These are phyloP conservation scores for Andricus grossulariae DNA, from an alignment of 1,140 invertebrate genomes.

Conservation along the genomic window DNA sequence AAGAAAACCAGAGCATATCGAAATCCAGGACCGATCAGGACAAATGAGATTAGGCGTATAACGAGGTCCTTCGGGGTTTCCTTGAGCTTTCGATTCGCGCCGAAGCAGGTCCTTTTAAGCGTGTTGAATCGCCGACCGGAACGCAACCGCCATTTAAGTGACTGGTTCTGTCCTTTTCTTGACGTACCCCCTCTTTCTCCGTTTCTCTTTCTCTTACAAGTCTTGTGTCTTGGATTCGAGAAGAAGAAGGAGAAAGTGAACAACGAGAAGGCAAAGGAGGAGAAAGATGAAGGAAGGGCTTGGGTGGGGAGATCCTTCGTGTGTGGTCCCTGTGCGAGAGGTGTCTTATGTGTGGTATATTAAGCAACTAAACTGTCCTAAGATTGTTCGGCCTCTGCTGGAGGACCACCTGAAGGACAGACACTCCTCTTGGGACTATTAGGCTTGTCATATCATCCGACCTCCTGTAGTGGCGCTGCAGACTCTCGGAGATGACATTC, in stretches of 20 bases:
- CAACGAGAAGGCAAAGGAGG: conserved; percentile 17
- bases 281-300: conserved; percentile 41
- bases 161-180: conserved; percentile 24
- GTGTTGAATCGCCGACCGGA: conserved; percentile 23
- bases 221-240: background rate
- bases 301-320: conserved; percentile 67
- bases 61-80: conserved; percentile 28
- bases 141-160: conserved; percentile 6
- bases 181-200: background rate
- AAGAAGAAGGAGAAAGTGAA: conserved; percentile 9
- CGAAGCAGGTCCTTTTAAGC: conserved; percentile 16
- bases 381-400: conserved; percentile 51
- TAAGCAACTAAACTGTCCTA: conserved; percentile 57
- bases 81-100: background rate
- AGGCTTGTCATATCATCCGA: conserved; percentile 6
- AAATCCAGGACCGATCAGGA: conserved; percentile 15
- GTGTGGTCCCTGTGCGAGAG: conserved; percentile 68
- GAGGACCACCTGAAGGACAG: conserved; percentile 50
- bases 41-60: conserved; percentile 30
- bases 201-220: background rate
- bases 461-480: background rate
- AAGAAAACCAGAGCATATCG: background rate
- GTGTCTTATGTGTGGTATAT: conserved; percentile 72
- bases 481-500: background rate
- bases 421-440: conserved; percentile 26